Percentiles rank a stretch among this genome's conserved stretches.
Evolutionary conservation across 2,888 invertebrate species (phyloP).

Genomic region (Mythimna vitellina): DNA sequence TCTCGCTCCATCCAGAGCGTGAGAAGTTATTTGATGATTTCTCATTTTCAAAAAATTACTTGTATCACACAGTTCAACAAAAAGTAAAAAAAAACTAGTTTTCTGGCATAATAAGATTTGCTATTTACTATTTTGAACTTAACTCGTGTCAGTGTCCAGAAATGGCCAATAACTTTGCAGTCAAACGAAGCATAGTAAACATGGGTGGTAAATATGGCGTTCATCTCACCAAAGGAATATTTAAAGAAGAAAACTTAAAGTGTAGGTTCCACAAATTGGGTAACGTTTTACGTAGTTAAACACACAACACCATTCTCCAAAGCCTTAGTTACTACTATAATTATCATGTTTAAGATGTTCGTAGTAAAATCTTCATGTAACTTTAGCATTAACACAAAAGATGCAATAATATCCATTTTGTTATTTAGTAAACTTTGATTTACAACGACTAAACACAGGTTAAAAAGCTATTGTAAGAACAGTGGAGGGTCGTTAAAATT

Average conservation of each 20-base stretch:
- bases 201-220: neutral
- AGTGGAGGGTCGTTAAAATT: slow-evolving; percentile 46
- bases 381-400: slow-evolving; percentile 45
- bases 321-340: slow-evolving; percentile 44
- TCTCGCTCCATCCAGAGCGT: too few species aligned
- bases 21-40: too few species aligned
- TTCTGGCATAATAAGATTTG: too few species aligned
- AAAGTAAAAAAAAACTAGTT: too few species aligned
- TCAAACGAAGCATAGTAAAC: neutral
- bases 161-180: neutral
- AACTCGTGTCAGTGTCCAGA: neutral
- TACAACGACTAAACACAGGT: slow-evolving; percentile 61
- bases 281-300: slow-evolving; percentile 31
- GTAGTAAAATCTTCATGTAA: slow-evolving; percentile 41
- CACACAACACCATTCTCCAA: slow-evolving; percentile 27
- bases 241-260: slow-evolving; percentile 13
- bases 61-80: too few species aligned
- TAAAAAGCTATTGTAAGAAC: slow-evolving; percentile 49
- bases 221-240: slow-evolving; percentile 1
- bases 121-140: neutral
- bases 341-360: slow-evolving; percentile 27
- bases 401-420: slow-evolving; percentile 51
- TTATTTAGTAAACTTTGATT: slow-evolving; percentile 58
- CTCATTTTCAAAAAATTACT: too few species aligned
- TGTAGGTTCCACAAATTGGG: slow-evolving; percentile 27